phyloP scores from a whole-genome alignment of 2,888 invertebrate species.

The Andrena praecox region DNA sequence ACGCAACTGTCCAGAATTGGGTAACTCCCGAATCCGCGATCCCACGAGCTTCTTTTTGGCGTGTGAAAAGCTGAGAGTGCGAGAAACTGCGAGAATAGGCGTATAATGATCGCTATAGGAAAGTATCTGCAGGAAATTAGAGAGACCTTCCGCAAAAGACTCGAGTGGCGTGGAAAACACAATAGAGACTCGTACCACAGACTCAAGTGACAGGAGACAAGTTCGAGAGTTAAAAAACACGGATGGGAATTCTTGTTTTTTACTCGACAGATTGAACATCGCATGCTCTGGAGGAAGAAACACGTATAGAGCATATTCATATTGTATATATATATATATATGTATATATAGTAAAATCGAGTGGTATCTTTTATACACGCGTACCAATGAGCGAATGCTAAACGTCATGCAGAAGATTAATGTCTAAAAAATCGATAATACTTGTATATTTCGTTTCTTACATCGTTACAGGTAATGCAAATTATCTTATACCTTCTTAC shows the following conservation, averaged over 20 bases:
- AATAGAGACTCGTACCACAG: slow-evolving; percentile 39
- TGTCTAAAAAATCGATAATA: slow-evolving; percentile 38
- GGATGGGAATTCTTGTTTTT: slow-evolving; percentile 36
- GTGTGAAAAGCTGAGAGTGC: slow-evolving; percentile 60
- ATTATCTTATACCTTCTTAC: slow-evolving; percentile 31
- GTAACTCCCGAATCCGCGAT: background rate
- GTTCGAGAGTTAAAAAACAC: slow-evolving; percentile 37
- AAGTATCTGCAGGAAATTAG: slow-evolving; percentile 34
- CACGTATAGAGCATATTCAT: slow-evolving; percentile 49
- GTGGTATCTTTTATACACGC: slow-evolving; percentile 50
- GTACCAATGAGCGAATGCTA: slow-evolving; percentile 47
- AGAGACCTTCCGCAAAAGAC: slow-evolving; percentile 30
- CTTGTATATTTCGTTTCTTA: slow-evolving; percentile 1
- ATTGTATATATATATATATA: background rate
- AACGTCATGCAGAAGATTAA: slow-evolving; percentile 66
- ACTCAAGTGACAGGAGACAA: slow-evolving; percentile 27
- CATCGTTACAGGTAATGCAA: slow-evolving; percentile 3
- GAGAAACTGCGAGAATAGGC: slow-evolving; percentile 57
- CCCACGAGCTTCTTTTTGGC: background rate
- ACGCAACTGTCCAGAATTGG: background rate
- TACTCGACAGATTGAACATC: slow-evolving; percentile 55
- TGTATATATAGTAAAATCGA: slow-evolving; percentile 40
- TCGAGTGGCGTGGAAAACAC: slow-evolving; percentile 15
- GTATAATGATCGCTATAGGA: slow-evolving; percentile 27
- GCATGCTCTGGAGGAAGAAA: slow-evolving; percentile 67